Conservation (phyloP, 1,140 invertebrate genomes). For the Batillaria attramentaria region DNA sequence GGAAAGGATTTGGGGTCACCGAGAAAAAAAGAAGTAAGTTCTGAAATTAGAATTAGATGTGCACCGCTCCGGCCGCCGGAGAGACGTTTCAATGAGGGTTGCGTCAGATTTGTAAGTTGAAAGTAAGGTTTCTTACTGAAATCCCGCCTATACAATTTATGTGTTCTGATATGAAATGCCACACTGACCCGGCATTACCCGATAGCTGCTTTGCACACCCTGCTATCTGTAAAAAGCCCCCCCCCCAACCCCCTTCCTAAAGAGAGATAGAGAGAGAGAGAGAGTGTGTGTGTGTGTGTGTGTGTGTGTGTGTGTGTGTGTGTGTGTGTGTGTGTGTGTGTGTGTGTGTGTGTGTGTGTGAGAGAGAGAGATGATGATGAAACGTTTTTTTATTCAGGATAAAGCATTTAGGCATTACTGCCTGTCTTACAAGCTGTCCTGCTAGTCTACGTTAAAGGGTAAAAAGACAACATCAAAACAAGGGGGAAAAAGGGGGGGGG, state of each 20-base stretch:
- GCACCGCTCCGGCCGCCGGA: too few species aligned
- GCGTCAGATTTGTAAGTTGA: too few species aligned
- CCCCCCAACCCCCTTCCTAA: background rate
- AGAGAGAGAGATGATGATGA: background rate
- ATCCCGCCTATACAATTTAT: background rate
- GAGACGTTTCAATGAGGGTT: too few species aligned
- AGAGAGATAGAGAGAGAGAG: too few species aligned
- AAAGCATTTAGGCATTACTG: background rate
- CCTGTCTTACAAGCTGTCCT: background rate
- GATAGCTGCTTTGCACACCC: background rate
- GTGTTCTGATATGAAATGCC: background rate
- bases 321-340: conserved; percentile 2
- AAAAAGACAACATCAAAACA: background rate
- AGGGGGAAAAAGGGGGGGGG: background rate
- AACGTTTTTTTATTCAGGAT: background rate
- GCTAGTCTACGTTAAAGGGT: background rate
- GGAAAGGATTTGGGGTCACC: background rate
- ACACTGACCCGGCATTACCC: background rate
- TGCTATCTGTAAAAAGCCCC: background rate
- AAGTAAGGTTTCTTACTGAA: too few species aligned
- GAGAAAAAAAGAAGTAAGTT: too few species aligned
- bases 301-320: conserved; percentile 2
- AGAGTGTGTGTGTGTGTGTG: background rate
- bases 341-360: background rate
- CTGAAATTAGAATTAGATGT: too few species aligned